Conservation (phyloP, 2,888 invertebrate species). For the Listrodromus nycthemerus region DNA sequence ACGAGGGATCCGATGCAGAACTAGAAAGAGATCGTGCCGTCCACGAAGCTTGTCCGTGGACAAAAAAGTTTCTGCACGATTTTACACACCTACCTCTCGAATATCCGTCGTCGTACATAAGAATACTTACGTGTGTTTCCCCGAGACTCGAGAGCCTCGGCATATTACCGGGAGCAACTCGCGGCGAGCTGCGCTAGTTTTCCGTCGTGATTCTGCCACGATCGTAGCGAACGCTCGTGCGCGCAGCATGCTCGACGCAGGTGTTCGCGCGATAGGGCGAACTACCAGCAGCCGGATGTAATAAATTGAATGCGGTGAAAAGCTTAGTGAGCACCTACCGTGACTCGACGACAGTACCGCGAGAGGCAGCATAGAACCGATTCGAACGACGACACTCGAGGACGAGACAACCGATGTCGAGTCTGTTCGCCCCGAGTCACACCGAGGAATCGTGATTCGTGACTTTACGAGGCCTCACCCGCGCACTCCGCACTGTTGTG, state of each 20-base stretch:
- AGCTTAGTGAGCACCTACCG: conserved; percentile 71
- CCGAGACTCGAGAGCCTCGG: conserved; percentile 21
- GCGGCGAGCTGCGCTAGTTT: conserved; percentile 55
- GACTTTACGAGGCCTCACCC: conserved; percentile 68
- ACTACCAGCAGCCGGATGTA: conserved; percentile 72
- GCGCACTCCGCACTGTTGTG: conserved; percentile 42
- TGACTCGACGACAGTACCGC: conserved; percentile 76
- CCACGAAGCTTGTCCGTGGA: conserved; percentile 35
- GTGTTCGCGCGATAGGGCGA: conserved; percentile 71
- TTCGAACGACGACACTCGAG: conserved; percentile 33
- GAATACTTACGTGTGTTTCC: conserved; percentile 1
- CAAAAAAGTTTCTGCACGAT: conserved; percentile 64
- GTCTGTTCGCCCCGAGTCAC: conserved; percentile 40
- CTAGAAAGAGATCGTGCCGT: conserved; percentile 43
- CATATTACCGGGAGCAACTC: conserved; percentile 17
- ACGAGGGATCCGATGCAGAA: conserved; percentile 25
- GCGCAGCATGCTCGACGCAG: conserved; percentile 67
- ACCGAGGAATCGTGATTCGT: conserved; percentile 70
- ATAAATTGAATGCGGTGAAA: conserved; percentile 78
- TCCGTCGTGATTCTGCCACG: conserved; percentile 63
- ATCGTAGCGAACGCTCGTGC: conserved; percentile 25
- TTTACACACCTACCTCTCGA: conserved; percentile 59
- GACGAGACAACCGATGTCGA: conserved; percentile 46
- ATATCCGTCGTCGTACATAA: conserved; percentile 34
- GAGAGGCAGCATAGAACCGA: conserved; percentile 47